phyloP scores from a whole-genome alignment of 2,888 invertebrate species.

The Plutella xylostella region DNA sequence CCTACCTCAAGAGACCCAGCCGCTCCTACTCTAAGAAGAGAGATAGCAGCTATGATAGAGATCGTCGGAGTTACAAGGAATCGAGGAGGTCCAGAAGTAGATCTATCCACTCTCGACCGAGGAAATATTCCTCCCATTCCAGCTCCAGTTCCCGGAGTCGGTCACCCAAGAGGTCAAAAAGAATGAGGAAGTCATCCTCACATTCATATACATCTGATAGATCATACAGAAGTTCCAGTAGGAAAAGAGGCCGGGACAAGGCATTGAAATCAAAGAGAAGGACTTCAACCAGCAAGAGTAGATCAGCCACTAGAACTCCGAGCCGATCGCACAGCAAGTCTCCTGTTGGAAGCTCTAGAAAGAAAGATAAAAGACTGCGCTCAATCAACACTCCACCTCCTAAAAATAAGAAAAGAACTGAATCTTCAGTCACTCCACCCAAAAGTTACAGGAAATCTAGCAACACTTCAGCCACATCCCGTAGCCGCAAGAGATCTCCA shows the following conservation, averaged over 20 bases:
- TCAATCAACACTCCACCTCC: conserved; percentile 24
- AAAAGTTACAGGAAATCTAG: conserved; percentile 29
- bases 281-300: neutral
- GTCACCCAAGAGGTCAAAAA: conserved; percentile 25
- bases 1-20: conserved; percentile 30
- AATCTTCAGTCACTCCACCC: conserved; percentile 25
- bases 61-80: conserved; percentile 24
- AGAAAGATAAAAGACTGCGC: neutral
- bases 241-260: neutral
- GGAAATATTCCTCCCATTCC: too few species aligned
- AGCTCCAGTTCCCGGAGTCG: conserved; percentile 37
- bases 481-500: conserved; percentile 29
- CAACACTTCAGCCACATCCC: conserved; percentile 36
- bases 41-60: conserved; percentile 37
- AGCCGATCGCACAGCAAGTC: neutral
- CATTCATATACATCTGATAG: conserved; percentile 39
- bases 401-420: conserved; percentile 23
- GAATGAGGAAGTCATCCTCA: conserved; percentile 34
- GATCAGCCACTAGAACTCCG: neutral
- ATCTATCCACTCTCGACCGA: conserved; percentile 35
- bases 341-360: neutral
- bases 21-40: conserved; percentile 37
- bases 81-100: conserved; percentile 37
- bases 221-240: conserved; percentile 29
- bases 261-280: neutral